Base-by-base conservation (phyloP, 2,113 vertebrate genomes). In the Oxyruncus cristatus region DNA sequence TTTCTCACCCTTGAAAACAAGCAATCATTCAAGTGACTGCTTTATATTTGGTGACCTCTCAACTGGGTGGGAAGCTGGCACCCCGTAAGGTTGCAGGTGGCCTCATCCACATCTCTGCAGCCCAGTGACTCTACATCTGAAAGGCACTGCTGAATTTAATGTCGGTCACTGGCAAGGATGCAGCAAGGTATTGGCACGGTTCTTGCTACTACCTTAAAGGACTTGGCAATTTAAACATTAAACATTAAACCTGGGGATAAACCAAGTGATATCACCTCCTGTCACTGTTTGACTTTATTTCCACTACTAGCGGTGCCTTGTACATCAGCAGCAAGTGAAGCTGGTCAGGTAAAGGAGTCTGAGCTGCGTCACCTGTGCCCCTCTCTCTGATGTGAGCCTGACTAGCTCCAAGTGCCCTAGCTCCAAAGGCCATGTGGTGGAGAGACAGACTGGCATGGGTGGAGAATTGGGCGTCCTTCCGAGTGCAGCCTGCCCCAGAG, bases 391-490 rank as follows among this genome's bases (percentile, higher is more conserved):
- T 41, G 6, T 73, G 28, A 66, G 58, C 37, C 30, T 9, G 23
- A 61, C 19, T n/a, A 55, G 65, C 46, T 61, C 30, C 44, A 41
- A 66, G 26, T 2, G 9, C 15, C 22, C 11, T 1, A 52, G 30
- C 17, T 72, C 66, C 1, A 1, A 63, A 62, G 68, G 18, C 1
- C 0, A 28, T 0, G 2, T 22, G 47, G 28, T n/a, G 7, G n/a
- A 47, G 35, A 46, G 32, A 47, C 46, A 55, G 58, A 24, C 46
- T 53, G 63, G n/a, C 30, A 30, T 0, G 0, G n/a, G 44, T 10
- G 27, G 18, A 65, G 44, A 61, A 37, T 0, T 20, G 26, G 14
- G 37, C 42, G 68, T 44, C 27, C 56, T 56, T 24, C 61, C 4
- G 3, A 67, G 19, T 3, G 22, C 33, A 61, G 42, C 13, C 52